Conservation (phyloP, 1,140 invertebrate species). For the Trichonephila clavata region DNA sequence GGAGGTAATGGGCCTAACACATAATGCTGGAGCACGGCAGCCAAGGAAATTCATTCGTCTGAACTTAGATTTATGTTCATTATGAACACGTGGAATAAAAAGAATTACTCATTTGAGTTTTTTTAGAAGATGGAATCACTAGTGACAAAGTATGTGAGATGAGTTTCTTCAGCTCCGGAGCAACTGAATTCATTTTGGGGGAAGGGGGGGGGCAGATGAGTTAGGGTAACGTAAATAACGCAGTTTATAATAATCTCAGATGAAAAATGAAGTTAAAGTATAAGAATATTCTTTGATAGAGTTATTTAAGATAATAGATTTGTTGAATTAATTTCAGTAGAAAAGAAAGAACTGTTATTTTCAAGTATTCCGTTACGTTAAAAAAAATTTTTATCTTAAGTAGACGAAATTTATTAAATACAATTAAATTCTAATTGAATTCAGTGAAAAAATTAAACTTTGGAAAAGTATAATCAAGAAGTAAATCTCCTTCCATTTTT, state of each 20-base stretch:
- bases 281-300: not conserved
- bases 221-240: not conserved
- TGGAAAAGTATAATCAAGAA: too few relatives aligned
- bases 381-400: too few relatives aligned
- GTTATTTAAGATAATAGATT: not conserved
- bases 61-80: slow-evolving; percentile 42
- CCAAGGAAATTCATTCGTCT: slow-evolving; percentile 28
- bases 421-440: too few relatives aligned
- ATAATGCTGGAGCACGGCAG: not conserved
- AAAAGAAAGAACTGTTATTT: not conserved
- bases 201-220: too few relatives aligned
- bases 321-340: not conserved
- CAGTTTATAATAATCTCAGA: not conserved
- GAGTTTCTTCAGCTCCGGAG: not conserved
- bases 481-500: too few relatives aligned
- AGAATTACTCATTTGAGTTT: not conserved
- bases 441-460: too few relatives aligned
- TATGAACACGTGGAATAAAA: slow-evolving; percentile 3
- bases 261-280: not conserved
- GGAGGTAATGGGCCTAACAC: slow-evolving; percentile 35
- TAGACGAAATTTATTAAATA: too few relatives aligned
- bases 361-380: too few relatives aligned
- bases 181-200: not conserved
- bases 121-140: too few relatives aligned
- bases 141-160: not conserved